Conservation (phyloP, 1,140 invertebrate genomes). For the Saxidomus purpurata region DNA sequence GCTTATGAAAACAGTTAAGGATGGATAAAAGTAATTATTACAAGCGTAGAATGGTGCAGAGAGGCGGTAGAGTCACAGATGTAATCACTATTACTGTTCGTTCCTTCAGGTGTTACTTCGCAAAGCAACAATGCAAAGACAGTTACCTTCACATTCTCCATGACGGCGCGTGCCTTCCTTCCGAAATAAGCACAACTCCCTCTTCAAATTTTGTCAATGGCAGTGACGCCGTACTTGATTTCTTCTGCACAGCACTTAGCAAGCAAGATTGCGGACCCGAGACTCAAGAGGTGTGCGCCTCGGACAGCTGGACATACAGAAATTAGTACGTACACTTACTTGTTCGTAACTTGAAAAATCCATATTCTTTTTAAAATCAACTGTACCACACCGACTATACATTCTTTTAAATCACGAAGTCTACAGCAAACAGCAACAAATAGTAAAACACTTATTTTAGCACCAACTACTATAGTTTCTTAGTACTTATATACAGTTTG, state of each 20-base stretch:
- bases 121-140: slow-evolving; percentile 23
- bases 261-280: slow-evolving; percentile 11
- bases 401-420: background rate
- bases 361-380: background rate
- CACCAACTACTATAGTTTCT: too few species aligned
- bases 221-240: slow-evolving; percentile 28
- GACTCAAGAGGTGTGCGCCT: background rate
- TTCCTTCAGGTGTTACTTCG: slow-evolving; percentile 48
- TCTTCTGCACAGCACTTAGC: slow-evolving; percentile 51
- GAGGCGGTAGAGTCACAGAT: too few species aligned
- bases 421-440: too few species aligned
- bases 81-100: too few species aligned
- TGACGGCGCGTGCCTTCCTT: slow-evolving; percentile 22
- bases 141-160: slow-evolving; percentile 6
- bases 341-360: background rate
- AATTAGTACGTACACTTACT: slow-evolving; percentile 39
- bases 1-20: too few species aligned
- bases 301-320: slow-evolving; percentile 30
- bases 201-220: background rate
- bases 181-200: slow-evolving; percentile 21
- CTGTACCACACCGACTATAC: background rate
- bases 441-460: too few species aligned
- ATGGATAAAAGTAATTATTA: too few species aligned
- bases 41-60: too few species aligned
- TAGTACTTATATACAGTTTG: too few species aligned